phyloP scores from a whole-genome alignment of 2,797 vertebrate genomes.

The Oreochromis mossambicus region DNA sequence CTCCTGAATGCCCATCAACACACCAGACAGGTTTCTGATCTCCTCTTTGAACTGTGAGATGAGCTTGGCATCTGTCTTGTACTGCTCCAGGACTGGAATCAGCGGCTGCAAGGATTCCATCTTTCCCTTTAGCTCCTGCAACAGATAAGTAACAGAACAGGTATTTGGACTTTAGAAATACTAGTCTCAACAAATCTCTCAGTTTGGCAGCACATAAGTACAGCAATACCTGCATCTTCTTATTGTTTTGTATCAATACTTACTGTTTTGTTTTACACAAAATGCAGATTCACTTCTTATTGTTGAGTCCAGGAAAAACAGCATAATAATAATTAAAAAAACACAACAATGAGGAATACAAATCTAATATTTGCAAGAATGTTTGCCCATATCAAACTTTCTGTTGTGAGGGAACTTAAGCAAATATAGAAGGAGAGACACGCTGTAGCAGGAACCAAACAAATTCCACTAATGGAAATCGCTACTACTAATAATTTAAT shows the following conservation, averaged over 20 bases:
- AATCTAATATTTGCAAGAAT: not conserved
- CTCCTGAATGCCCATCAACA: constrained; percentile 92
- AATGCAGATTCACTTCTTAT: not conserved
- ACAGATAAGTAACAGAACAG: not conserved
- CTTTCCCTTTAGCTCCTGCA: constrained; percentile 92
- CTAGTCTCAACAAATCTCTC: not conserved
- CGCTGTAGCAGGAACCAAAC: not conserved
- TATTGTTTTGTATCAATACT: not conserved
- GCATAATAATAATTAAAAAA: not conserved
- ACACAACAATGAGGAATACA: not conserved
- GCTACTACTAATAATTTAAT: not conserved
- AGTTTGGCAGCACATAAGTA: not conserved
- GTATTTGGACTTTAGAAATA: not conserved
- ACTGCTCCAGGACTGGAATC: constrained; percentile 97
- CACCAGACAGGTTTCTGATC: constrained; percentile 90
- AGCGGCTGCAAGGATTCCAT: constrained; percentile 95
- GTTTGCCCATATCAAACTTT: not conserved
- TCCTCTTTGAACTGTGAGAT: constrained; percentile 98
- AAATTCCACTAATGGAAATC: not conserved
- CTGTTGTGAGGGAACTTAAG: not conserved
- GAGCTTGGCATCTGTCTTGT: constrained; percentile 94
- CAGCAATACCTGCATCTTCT: not conserved
- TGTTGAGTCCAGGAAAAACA: not conserved
- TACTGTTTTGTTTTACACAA: not conserved
- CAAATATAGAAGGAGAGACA: not conserved